Evolutionary conservation across 2,888 invertebrate species (phyloP).

Genomic region (Suillia variegata): DNA sequence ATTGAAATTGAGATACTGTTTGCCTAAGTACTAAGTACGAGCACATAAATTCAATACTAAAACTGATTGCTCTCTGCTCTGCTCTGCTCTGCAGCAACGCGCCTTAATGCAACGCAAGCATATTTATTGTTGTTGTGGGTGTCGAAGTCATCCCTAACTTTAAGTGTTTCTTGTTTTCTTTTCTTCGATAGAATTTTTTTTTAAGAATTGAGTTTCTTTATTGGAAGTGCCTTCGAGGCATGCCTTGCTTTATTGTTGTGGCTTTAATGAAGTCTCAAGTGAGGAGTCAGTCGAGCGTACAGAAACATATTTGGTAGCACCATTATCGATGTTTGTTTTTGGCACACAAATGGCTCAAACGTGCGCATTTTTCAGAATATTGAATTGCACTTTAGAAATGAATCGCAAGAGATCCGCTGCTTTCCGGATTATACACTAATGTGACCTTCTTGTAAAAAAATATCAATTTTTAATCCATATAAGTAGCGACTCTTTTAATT

Average conservation of each 20-base stretch:
- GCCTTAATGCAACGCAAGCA: background rate
- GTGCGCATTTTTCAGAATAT: constrained; percentile 38
- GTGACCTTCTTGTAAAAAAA: too few relatives aligned
- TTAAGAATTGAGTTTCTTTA: background rate
- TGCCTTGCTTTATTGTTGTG: background rate
- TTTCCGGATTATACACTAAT: too few relatives aligned
- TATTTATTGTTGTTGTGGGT: background rate
- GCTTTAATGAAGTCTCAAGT: background rate
- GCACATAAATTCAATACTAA: too few relatives aligned
- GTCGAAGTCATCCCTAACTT: background rate
- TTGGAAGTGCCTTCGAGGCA: background rate
- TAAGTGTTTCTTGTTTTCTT: background rate
- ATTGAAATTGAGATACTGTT: too few relatives aligned
- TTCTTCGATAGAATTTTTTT: background rate
- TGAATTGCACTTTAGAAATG: constrained; percentile 8
- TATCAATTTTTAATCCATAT: too few relatives aligned
- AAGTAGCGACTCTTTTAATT: too few relatives aligned
- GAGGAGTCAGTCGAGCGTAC: background rate
- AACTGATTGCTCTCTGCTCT: too few relatives aligned
- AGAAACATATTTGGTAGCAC: background rate
- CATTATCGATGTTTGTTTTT: constrained; percentile 31
- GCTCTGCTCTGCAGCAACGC: too few relatives aligned
- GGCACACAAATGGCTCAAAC: constrained; percentile 42
- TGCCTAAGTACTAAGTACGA: too few relatives aligned
- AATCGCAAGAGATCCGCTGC: constrained; percentile 22